Evolutionary conservation across 2,797 vertebrate genomes (phyloP).

Genomic region (Diglossa cyanea): DNA sequence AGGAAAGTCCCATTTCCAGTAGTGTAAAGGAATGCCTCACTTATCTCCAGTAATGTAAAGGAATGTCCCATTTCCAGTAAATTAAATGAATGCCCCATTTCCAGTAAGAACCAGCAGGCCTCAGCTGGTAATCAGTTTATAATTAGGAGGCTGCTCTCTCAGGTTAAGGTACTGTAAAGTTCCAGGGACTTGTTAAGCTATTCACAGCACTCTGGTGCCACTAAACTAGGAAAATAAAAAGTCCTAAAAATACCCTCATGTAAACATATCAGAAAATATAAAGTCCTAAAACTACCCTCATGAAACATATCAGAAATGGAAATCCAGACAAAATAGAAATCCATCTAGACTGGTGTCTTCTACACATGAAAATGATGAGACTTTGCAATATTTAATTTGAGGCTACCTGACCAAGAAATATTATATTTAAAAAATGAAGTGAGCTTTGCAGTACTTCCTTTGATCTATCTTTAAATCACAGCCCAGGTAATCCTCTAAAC

Average conservation of each 20-base stretch:
- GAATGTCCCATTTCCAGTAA: not conserved
- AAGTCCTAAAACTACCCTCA: slow-evolving; percentile 19
- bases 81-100: not conserved
- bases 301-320: slow-evolving; percentile 14
- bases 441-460: not conserved
- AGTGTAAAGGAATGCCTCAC: not conserved
- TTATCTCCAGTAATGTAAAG: too few relatives aligned
- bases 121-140: slow-evolving; percentile 9
- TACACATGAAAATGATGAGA: not conserved
- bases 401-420: not conserved
- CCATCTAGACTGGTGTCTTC: not conserved
- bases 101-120: not conserved
- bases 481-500: not conserved
- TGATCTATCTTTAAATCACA: not conserved
- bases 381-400: not conserved
- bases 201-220: not conserved
- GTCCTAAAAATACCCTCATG: slow-evolving; percentile 6
- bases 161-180: slow-evolving; percentile 35
- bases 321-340: not conserved
- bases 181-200: slow-evolving; percentile 10
- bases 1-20: not conserved
- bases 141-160: slow-evolving; percentile 36
- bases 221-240: slow-evolving; percentile 5
- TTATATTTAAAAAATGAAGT: not conserved
- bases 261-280: slow-evolving; percentile 23